Percentiles rank a stretch among this genome's conserved stretches.
Conservation (phyloP, 2,888 invertebrate genomes). For the Listrodromus nycthemerus region DNA sequence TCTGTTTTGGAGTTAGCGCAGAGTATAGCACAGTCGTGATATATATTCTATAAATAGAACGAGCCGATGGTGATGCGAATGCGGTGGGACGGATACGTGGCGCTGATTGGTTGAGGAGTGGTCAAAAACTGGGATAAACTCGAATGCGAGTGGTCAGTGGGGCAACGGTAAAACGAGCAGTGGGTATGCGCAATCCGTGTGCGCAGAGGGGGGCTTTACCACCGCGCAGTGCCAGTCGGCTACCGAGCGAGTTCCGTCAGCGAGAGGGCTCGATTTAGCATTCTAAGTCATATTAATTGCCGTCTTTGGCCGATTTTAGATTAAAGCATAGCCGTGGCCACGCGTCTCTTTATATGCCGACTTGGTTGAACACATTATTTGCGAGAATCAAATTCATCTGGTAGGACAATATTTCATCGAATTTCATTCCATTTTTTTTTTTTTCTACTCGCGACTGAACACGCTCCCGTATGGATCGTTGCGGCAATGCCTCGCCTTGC, state of each 20-base stretch:
- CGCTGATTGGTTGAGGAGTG: conserved; percentile 67
- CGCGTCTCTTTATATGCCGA: conserved; percentile 16
- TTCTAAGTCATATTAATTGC: conserved; percentile 70
- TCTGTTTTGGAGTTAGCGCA: conserved; percentile 42
- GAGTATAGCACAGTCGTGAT: conserved; percentile 64
- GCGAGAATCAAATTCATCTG: conserved; percentile 25
- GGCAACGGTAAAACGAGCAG: conserved; percentile 50
- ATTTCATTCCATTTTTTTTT: conserved; percentile 25
- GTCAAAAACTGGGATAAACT: conserved; percentile 44
- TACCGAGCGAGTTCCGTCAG: conserved; percentile 74
- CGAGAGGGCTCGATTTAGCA: conserved; percentile 69
- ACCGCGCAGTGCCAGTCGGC: conserved; percentile 71
- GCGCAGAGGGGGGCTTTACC: conserved; percentile 70
- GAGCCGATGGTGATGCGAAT: conserved; percentile 70
- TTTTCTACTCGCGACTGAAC: conserved; percentile 51
- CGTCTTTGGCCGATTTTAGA: conserved; percentile 36
- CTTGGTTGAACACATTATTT: conserved; percentile 14
- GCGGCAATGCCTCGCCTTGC: conserved; percentile 54
- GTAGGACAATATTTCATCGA: conserved; percentile 46
- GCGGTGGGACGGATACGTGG: conserved; percentile 56
- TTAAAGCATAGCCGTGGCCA: background rate
- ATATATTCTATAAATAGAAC: conserved; percentile 74
- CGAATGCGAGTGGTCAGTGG: conserved; percentile 71
- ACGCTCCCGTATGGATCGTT: conserved; percentile 58
- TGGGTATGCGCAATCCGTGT: conserved; percentile 72